A percentile compares a stretch with the other conserved stretches of the same genome.
Conservation (phyloP, 2,113 vertebrate species). For the Phalacrocorax brasilianus region DNA sequence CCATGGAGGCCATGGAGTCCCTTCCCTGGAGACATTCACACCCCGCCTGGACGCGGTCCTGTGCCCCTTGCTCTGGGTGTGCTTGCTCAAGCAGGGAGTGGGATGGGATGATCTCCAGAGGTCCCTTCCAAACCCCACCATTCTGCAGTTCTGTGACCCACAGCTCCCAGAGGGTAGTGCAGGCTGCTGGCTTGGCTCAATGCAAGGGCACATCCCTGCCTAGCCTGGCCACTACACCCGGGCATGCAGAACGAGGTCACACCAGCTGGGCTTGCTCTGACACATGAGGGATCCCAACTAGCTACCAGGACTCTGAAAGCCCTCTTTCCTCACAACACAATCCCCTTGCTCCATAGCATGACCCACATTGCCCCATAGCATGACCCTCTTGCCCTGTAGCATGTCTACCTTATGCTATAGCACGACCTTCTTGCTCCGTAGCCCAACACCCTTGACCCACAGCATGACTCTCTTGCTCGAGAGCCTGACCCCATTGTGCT, state of each 20-base stretch:
- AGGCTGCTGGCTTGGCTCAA: not conserved
- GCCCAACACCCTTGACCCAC: not conserved
- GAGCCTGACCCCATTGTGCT: not conserved
- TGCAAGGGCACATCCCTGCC: not conserved
- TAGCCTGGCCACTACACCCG: rapidly evolving
- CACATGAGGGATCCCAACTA: rapidly evolving
- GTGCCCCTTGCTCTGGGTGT: too few species aligned
- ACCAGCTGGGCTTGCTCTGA: rapidly evolving
- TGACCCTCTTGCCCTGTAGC: not conserved
- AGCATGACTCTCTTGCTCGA: too few species aligned
- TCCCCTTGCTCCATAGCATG: too few species aligned
- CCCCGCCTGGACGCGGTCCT: too few species aligned
- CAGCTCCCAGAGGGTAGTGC: not conserved
- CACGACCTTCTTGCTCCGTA: not conserved
- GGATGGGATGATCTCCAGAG: too few species aligned
- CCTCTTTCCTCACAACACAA: not conserved
- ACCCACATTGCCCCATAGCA: not conserved
- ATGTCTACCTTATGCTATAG: not conserved
- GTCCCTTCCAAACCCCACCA: too few species aligned
- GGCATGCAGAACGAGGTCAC: not conserved
- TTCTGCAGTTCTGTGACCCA: too few species aligned
- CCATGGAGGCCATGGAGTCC: too few species aligned
- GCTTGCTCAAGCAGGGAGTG: too few species aligned
- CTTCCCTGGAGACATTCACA: too few species aligned
- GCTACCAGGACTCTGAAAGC: not conserved